Evolutionary conservation across 2,888 invertebrate species (phyloP), one percentile per base, ranked within the genome.

Genomic region (Tanypteryx hageni): DNA sequence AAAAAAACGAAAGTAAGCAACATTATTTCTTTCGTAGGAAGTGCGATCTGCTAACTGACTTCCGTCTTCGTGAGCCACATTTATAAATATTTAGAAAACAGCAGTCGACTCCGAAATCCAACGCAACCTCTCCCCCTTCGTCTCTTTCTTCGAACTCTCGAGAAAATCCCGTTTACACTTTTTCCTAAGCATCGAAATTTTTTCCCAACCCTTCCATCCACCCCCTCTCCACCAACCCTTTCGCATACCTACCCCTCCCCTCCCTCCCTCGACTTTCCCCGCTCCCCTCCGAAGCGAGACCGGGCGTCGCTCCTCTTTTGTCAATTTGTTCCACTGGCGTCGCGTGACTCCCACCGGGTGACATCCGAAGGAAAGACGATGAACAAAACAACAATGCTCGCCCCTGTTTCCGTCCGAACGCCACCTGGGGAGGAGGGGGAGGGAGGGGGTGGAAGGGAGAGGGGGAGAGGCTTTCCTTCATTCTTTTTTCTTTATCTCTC

Each of bases 281-380:
- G 44, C 44, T 5, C 44, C 22, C 11, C 16, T 11, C n/a, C 76
- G 22, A 9, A 76, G 14, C n/a, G n/a, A 27, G 22, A 22, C 18
- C 11, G n/a, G 18, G 76, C 22, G 76, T 22, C 22, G 4, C 22
- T 5, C 76, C 11, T 27, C 5, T 13, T 27, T 7, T 18, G 82
- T 31, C 82, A 82, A 82, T 82, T 82, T 82, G 82, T 82, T 82
- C 82, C 82, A 82, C 82, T 44, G 44, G 82, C 82, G 82, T 82
- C 82, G 82, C 82, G 82, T 82, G 82, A 82, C 82, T 64, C 64
- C 18, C 14, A 27, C n/a, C 76, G 27, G 3, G 11, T 22, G 82
- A 82, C 14, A 44, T 44, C 16, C 16, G n/a, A 64, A 5, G 7
- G 16, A 64, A 64, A 64, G 18, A n/a, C 0, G 64, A 64, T 11